Conservation (phyloP, 2,797 vertebrate species). For the Myripristis jacobus region DNA sequence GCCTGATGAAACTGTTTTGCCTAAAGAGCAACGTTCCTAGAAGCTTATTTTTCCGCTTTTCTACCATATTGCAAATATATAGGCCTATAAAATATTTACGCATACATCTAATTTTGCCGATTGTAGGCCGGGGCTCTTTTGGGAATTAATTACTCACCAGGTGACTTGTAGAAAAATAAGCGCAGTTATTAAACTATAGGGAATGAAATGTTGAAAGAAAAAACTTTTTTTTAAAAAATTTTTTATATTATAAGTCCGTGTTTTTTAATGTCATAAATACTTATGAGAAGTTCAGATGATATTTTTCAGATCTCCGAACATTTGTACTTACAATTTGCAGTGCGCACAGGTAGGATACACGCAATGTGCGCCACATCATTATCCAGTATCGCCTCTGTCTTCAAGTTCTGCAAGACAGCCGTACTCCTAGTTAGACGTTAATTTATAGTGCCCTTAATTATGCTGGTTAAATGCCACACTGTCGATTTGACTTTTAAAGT, state of each 20-base stretch:
- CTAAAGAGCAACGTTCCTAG: background rate
- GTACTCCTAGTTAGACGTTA: too few relatives aligned
- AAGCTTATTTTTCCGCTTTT: background rate
- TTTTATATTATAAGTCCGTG: too few relatives aligned
- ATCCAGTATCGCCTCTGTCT: background rate
- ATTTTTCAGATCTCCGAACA: background rate
- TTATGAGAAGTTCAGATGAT: constrained; percentile 16
- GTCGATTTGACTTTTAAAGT: background rate
- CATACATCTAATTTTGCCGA: background rate
- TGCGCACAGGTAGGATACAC: background rate
- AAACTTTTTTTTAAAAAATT: too few relatives aligned
- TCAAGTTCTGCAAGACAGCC: background rate
- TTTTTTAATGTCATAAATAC: background rate
- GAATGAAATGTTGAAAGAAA: background rate
- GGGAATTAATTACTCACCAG: background rate
- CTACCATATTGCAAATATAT: constrained; percentile 10
- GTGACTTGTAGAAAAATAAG: background rate
- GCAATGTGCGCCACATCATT: background rate
- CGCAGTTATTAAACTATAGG: background rate
- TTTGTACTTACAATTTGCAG: background rate
- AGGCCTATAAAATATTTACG: too few relatives aligned
- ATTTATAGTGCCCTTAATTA: constrained; percentile 13
- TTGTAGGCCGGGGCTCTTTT: constrained; percentile 25
- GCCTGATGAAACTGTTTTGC: constrained; percentile 11
- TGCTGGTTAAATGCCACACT: constrained; percentile 8